Percentiles rank a stretch among this genome's conserved stretches.
These are phyloP conservation scores for Caretta caretta DNA, from an alignment of 2,113 vertebrate species.

Conservation along the genomic window DNA sequence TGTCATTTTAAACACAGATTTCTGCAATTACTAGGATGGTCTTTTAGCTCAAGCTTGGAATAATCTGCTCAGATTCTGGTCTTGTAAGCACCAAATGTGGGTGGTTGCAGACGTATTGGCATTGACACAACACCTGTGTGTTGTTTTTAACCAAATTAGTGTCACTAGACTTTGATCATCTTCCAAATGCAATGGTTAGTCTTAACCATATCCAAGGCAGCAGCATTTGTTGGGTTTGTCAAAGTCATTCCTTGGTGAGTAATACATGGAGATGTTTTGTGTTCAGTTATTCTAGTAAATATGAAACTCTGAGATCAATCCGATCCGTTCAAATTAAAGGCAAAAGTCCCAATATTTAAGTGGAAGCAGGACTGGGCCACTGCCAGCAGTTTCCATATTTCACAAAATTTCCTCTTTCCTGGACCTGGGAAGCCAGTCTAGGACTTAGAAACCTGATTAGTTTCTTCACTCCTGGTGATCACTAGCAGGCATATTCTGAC, in stretches of 20 bases:
- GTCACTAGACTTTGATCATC: background rate
- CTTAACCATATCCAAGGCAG: background rate
- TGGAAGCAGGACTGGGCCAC: background rate
- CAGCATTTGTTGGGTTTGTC: background rate
- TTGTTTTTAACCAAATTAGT: conserved; percentile 14
- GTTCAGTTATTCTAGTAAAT: background rate
- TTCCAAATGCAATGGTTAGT: background rate
- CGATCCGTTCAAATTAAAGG: background rate
- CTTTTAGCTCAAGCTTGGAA: conserved; percentile 43
- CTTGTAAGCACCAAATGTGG: conserved; percentile 52
- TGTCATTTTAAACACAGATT: background rate
- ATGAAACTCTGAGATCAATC: background rate
- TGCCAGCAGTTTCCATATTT: background rate
- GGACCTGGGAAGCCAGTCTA: background rate
- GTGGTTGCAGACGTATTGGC: conserved; percentile 38
- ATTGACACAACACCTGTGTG: conserved; percentile 13
- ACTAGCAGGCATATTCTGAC: background rate
- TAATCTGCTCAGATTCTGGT: conserved; percentile 41
- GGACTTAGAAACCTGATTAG: background rate
- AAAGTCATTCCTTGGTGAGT: background rate
- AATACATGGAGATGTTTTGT: background rate
- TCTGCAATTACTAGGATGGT: conserved; percentile 40
- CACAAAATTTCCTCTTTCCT: background rate
- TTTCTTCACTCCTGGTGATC: background rate
- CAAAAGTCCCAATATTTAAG: background rate